Evolutionary conservation across 2,888 invertebrate genomes (phyloP).

Genomic region (Leucoma salicis): DNA sequence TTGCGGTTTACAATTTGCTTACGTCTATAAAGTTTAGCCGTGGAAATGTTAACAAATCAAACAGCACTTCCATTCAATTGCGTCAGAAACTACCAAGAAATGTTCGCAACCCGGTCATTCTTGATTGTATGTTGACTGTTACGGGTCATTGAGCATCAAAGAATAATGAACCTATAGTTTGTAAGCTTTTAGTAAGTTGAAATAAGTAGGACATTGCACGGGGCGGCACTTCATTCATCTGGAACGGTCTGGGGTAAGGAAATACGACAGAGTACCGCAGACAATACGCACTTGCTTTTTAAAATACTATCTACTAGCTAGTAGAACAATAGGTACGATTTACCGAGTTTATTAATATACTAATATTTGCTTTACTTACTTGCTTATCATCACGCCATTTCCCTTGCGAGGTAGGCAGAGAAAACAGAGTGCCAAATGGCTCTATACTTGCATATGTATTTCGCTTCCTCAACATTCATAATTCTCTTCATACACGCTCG

Average conservation of each 20-base stretch:
- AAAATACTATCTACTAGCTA: too few species aligned
- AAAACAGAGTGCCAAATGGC: too few species aligned
- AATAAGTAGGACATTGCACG: conserved; percentile 18
- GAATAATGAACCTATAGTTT: conserved; percentile 31
- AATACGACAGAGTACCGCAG: too few species aligned
- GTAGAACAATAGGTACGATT: too few species aligned
- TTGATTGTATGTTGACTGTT: conserved; percentile 29
- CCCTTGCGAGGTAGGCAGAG: too few species aligned
- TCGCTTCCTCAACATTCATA: too few species aligned
- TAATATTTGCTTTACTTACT: too few species aligned
- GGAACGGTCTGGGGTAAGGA: neutral
- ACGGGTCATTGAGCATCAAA: conserved; percentile 38
- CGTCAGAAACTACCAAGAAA: conserved; percentile 34
- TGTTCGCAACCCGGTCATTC: conserved; percentile 35
- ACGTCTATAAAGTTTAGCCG: conserved; percentile 7
- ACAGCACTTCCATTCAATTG: neutral
- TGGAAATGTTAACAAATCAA: conserved; percentile 12
- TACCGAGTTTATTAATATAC: too few species aligned
- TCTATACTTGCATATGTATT: too few species aligned
- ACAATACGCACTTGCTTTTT: too few species aligned
- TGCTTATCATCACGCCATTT: too few species aligned
- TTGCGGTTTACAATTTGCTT: conserved; percentile 2
- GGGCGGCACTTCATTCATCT: neutral
- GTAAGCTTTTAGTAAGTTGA: conserved; percentile 21
- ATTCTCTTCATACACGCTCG: too few species aligned